Evolutionary conservation across 2,797 vertebrate genomes (phyloP), one percentile per base, ranked within the genome.

Genomic region (Arctocebus calabarensis): DNA sequence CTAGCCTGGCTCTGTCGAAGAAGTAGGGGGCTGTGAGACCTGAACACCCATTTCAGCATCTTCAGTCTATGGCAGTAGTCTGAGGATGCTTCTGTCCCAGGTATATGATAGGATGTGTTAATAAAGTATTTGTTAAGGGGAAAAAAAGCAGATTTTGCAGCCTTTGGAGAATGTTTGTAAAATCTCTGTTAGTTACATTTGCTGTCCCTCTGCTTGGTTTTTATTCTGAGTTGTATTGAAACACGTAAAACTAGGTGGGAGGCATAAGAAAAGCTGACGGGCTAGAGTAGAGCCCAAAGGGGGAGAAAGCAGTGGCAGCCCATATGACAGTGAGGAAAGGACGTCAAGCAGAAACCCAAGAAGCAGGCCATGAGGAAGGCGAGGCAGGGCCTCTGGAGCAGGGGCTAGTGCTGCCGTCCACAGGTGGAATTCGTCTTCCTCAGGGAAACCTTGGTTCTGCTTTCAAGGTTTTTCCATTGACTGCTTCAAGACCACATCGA

Each of bases 61-160:
- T 52, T 55, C 5, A 40, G 14, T 62, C 5, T 0, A 0, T 17
- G 43, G 29, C 64, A 20, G 71, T 62, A 73, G 68, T 90, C 71
- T 57, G 40, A 96, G 88, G 55, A 61, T 43, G 48, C 27, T 17
- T 61, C 6, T 29, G 23, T 84, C 90, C 95, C 59, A 25, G 57
- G 14, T 84, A 43, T 32, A 62, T 12, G 85, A 75, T 0, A 1
- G 73, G 71, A 29, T 97, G 48, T 97, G 79, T 94, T 97, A 98
- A 98, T 98, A 98, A 98, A 98, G 91, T 94, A 88, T 97, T 98
- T 98, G 94, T 5, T 97, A 90, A 92, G 82, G 61, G n/a, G n/a
- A 48, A 48, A 48, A 3, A 16, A 48, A 48, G 16, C 43, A 48
- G 48, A 48, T 48, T 48, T 48, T 48, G 1, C 4, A 94, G 3